Base-by-base conservation (phyloP, 2,113 vertebrate species). In the Cheirogaleus medius region DNA sequence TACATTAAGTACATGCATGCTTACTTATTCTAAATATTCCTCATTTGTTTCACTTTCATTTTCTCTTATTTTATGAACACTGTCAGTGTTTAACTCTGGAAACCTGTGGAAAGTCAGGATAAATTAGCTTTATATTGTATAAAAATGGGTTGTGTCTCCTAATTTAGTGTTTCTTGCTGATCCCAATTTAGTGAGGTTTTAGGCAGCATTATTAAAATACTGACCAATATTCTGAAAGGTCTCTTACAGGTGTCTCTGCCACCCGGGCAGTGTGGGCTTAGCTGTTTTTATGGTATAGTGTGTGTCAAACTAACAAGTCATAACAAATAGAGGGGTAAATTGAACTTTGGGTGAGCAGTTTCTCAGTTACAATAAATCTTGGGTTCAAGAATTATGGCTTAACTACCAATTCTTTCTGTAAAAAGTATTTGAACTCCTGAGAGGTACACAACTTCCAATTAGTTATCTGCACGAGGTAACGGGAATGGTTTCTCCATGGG, bases 81-180 rank as follows among this genome's bases (percentile, higher is more conserved):
- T 81, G 91, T 88, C 91, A 90, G 76, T 87, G 93, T 94, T 97
- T 94, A 97, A 95, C 87, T 95, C 68, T 90, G 93, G 68, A 98
- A 98, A 98, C 95, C 93, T 98, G 94, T 95, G 94, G 88, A 96
- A 98, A 98, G 97, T 97, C 97, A 97, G 87, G 92, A 97, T 97
- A 98, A 98, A 97, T 95, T 91, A 98, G 74, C 90, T 98, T 92
- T 96, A 89, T 90, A 68, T 69, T 93, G 94, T 52, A 71, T 52
- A 8, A 32, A 71, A 83, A 49, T 42, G 73, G 42, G 9, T 73
- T 56, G 42, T 17, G 37, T 32, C n/a, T 69, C 49, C 52, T 71
- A 60, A 49, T 86, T 91, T 76, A 69, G 54, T 39, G 84, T 71
- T 83, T 44, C 32, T 27, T 58, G 17, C 29, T 76, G 64, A 84